Percentiles rank a stretch among this genome's conserved stretches.
Evolutionary conservation across 2,113 vertebrate species (phyloP).

Genomic region (Semnornis frantzii): DNA sequence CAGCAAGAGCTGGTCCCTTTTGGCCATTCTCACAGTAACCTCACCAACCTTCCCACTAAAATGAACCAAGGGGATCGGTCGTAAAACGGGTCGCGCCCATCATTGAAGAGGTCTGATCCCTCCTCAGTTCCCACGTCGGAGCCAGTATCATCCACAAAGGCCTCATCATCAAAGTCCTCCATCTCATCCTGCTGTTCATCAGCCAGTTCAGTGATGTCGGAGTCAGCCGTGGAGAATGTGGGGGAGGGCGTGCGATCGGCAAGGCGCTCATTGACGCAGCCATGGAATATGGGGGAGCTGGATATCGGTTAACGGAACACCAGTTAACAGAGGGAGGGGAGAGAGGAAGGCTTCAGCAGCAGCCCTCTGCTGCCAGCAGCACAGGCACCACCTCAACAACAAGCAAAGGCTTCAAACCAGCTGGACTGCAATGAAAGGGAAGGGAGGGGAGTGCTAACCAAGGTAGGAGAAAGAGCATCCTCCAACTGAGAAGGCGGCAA

Average conservation of each 20-base stretch:
- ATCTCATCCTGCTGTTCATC: slow-evolving; percentile 98
- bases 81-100: slow-evolving; percentile 99
- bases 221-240: slow-evolving; percentile 98
- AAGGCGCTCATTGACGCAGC: slow-evolving; percentile 97
- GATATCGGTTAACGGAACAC: slow-evolving; percentile 71
- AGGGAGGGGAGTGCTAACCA: not conserved
- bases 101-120: slow-evolving; percentile 97
- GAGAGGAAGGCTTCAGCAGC: slow-evolving; percentile 59
- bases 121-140: slow-evolving; percentile 98
- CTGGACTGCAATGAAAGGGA: not conserved
- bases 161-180: slow-evolving; percentile 97
- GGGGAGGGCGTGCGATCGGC: slow-evolving; percentile 98
- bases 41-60: slow-evolving; percentile 99
- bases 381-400: slow-evolving; percentile 23
- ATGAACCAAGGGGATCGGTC: slow-evolving; percentile 99
- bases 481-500: slow-evolving; percentile 49
- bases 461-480: not conserved
- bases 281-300: slow-evolving; percentile 98
- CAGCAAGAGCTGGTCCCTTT: slow-evolving; percentile 82
- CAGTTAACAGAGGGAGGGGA: slow-evolving; percentile 69
- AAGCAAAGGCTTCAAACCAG: slow-evolving; percentile 15
- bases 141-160: slow-evolving; percentile 97
- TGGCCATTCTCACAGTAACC: slow-evolving; percentile 73
- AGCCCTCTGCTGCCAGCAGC: slow-evolving; percentile 39
- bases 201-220: slow-evolving; percentile 97